A percentile compares a stretch with the other conserved stretches of the same genome.
phyloP scores from a whole-genome alignment of 2,113 vertebrate genomes.

The Eptatretus burgeri region DNA sequence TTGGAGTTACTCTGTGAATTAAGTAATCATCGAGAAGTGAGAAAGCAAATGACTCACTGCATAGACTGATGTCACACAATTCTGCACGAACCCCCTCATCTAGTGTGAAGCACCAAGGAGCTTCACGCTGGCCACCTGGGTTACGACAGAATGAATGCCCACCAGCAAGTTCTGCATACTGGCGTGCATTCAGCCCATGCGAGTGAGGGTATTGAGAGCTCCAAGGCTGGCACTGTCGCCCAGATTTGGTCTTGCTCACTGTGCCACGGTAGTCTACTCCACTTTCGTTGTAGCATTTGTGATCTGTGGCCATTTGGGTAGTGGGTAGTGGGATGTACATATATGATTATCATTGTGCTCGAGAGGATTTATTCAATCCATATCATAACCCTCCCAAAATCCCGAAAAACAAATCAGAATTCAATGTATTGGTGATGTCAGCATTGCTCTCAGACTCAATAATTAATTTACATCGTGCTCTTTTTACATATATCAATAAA shows the following conservation, averaged over 20 bases:
- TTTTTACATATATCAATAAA: no score
- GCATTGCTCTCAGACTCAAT: no score
- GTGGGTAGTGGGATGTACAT: neutral
- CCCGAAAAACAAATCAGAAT: no score
- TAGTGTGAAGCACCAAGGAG: conserved; percentile 89
- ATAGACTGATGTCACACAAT: conserved; percentile 58
- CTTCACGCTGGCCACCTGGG: conserved; percentile 61
- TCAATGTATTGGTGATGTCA: no score
- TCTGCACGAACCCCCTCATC: conserved; percentile 69
- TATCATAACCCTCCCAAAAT: no score
- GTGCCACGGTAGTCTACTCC: conserved; percentile 72
- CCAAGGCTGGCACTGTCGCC: conserved; percentile 91
- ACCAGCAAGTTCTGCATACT: conserved; percentile 61
- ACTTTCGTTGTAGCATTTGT: conserved; percentile 71
- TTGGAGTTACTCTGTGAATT: no score
- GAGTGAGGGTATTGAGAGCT: conserved; percentile 92
- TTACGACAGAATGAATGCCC: conserved; percentile 96
- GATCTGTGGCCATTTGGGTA: conserved; percentile 22
- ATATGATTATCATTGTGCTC: no score
- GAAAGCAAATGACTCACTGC: conserved; percentile 25
- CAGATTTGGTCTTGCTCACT: conserved; percentile 49
- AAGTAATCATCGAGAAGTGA: no score
- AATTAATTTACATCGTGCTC: no score
- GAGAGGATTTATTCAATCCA: no score
- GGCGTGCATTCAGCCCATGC: conserved; percentile 47